Conservation (phyloP, 2,888 invertebrate genomes). For the Nomada lathburiana region DNA sequence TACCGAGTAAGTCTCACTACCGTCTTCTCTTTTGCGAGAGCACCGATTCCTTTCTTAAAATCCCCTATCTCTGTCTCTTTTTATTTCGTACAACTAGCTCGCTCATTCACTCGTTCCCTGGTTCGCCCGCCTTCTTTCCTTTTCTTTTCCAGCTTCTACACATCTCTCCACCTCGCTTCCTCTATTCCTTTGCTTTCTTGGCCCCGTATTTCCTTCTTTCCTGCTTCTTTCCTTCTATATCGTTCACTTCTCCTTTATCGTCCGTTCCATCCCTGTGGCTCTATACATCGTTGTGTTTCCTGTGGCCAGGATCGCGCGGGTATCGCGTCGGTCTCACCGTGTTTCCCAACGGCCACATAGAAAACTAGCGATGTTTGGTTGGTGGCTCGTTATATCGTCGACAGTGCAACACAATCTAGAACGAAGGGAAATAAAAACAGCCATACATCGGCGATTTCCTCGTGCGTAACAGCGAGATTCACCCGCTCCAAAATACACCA, state of each 20-base stretch:
- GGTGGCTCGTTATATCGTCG: neutral
- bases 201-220: conserved; percentile 11
- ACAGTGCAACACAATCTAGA: too few species aligned
- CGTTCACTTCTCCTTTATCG: conserved; percentile 7
- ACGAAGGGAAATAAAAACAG: neutral
- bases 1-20: conserved; percentile 62
- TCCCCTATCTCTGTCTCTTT: conserved; percentile 12
- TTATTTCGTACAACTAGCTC: conserved; percentile 2
- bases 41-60: conserved; percentile 49
- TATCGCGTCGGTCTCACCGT: conserved; percentile 10
- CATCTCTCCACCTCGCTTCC: conserved; percentile 18
- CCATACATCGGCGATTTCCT: conserved; percentile 33
- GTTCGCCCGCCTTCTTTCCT: conserved; percentile 20
- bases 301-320: conserved; percentile 42
- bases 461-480: conserved; percentile 48
- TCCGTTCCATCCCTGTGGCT: neutral
- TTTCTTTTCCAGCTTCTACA: conserved; percentile 28
- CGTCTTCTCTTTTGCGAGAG: conserved; percentile 35
- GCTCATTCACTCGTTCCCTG: conserved; percentile 25
- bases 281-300: conserved; percentile 35
- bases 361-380: conserved; percentile 33
- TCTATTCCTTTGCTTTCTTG: neutral
- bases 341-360: neutral
- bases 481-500: conserved; percentile 50
- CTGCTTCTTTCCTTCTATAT: conserved; percentile 46